phyloP scores from a whole-genome alignment of 2,113 vertebrate species.

The Geococcyx californianus region DNA sequence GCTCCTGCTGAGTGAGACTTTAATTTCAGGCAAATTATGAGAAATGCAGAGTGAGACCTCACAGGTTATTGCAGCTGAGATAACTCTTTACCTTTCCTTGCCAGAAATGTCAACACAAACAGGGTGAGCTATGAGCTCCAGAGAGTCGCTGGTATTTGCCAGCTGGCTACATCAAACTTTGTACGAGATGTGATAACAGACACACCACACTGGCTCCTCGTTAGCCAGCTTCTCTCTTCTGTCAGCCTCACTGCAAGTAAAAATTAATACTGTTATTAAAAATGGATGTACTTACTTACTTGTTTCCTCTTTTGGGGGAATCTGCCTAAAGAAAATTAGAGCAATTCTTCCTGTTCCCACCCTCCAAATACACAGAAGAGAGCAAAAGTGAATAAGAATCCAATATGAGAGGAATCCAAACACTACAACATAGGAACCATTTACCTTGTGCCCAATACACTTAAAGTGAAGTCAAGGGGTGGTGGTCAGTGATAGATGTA shows the following conservation, averaged over 20 bases:
- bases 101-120: conserved; percentile 46
- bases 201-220: neutral
- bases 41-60: neutral
- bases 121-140: conserved; percentile 32
- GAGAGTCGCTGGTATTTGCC: conserved; percentile 23
- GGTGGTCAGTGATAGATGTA: neutral
- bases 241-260: neutral
- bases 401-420: neutral
- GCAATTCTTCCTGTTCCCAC: neutral
- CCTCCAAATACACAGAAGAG: neutral
- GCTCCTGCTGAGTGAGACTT: neutral
- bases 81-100: conserved; percentile 46
- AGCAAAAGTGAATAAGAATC: neutral
- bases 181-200: neutral
- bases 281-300: neutral
- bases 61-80: conserved; percentile 29
- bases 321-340: neutral
- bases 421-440: neutral
- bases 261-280: neutral
- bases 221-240: neutral
- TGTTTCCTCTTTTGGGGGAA: neutral
- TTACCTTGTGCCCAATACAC: neutral
- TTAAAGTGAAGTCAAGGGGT: neutral
- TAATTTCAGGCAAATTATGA: neutral
- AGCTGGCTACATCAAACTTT: conserved; percentile 17